Evolutionary conservation across 2,888 invertebrate species (phyloP), one percentile per base, ranked within the genome.

Genomic region (Lasioglossum villosulum): DNA sequence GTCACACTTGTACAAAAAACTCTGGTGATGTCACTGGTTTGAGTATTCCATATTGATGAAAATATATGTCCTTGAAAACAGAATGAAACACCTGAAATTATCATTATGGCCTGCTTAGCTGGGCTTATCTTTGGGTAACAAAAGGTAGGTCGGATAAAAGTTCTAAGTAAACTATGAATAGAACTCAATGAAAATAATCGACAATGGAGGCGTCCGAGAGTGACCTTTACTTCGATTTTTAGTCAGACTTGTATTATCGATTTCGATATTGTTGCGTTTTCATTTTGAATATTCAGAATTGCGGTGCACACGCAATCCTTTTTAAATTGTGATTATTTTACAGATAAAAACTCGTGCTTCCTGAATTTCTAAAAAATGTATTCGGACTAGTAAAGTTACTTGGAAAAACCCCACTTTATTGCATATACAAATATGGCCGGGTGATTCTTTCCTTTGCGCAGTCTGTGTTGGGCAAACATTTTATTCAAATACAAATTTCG

Each of bases 21-120:
- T 74, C 48, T 77, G 76, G 78, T 89, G 88, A 90, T 86, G 89
- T 90, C 89, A 91, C 37, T 48, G 30, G 71, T 68, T 34, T 76
- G 63, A 23, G 19, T 68, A 66, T 75, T 52, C 19, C 63, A 74
- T 37, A 63, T 39, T 72, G 30, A n/a, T 39, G 52, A 78, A 23
- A 39, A 70, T 70, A 70, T 70, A 39, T 39, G 39, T 70, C 70
- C 70, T 70, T 70, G 39, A 2, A n/a, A 23, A n/a, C 14, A n/a
- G n/a, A 39, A n/a, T 6, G 70, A 14, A n/a, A 37, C n/a, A 70
- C 39, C 70, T n/a, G n/a, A n/a, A 70, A 39, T 70, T 70, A 70
- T 70, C 70, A 14, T 23, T 39, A 5, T 5, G 39, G 23, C 4
- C n/a, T 68, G 23, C 1, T 23, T 39, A 8, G 4, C 23, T 68